A percentile compares a stretch with the other conserved stretches of the same genome.
phyloP scores from a whole-genome alignment of 2,888 invertebrate genomes.

The Tryphoninae sp. region DNA sequence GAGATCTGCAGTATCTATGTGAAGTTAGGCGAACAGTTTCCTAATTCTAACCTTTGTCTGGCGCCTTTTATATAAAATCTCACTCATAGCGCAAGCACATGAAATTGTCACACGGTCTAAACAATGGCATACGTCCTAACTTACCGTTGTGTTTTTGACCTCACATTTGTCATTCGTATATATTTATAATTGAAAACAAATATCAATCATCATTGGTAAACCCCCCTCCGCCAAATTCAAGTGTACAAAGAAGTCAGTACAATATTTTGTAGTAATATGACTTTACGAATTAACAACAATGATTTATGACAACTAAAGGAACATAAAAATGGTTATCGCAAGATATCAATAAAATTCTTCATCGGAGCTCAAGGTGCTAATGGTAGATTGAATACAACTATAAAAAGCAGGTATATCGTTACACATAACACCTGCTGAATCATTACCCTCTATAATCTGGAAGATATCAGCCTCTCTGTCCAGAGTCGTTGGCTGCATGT shows the following conservation, averaged over 20 bases:
- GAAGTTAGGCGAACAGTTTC: background rate
- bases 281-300: slow-evolving; percentile 16
- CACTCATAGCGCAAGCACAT: too few species aligned
- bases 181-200: too few species aligned
- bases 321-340: background rate
- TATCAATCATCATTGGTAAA: too few species aligned
- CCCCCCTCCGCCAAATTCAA: too few species aligned
- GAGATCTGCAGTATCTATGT: background rate
- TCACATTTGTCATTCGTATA: too few species aligned
- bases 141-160: too few species aligned
- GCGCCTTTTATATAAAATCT: background rate
- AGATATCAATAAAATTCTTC: slow-evolving; percentile 6
- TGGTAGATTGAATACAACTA: slow-evolving; percentile 21
- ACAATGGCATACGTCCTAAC: too few species aligned
- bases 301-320: slow-evolving; percentile 13
- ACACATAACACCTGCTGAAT: slow-evolving; percentile 55
- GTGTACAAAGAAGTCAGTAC: background rate
- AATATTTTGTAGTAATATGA: slow-evolving; percentile 3
- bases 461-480: slow-evolving; percentile 71
- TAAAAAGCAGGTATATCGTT: slow-evolving; percentile 65
- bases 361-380: background rate
- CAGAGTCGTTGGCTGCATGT: slow-evolving; percentile 50
- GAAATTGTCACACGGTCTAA: too few species aligned
- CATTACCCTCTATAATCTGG: slow-evolving; percentile 68
- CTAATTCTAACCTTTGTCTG: background rate